phyloP scores from a whole-genome alignment of 1,140 invertebrate species.

The Euborellia annulipes region DNA sequence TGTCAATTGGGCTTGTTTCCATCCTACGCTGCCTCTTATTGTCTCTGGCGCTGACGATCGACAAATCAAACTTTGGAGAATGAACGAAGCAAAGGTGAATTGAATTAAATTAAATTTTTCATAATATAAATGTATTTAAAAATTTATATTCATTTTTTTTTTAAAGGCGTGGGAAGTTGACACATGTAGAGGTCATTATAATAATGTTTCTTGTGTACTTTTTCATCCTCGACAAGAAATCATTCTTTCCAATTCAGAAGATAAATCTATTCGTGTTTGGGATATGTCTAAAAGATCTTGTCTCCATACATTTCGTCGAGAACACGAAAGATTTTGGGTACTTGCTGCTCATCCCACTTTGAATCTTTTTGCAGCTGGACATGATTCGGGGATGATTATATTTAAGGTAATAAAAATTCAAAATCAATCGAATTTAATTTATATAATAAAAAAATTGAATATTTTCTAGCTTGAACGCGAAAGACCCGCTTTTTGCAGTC shows the following conservation, averaged over 20 bases:
- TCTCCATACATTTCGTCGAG: constrained; percentile 84
- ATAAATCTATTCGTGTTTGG: constrained; percentile 97
- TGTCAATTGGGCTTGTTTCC: constrained; percentile 97
- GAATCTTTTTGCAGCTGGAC: constrained; percentile 82
- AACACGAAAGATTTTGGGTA: constrained; percentile 96
- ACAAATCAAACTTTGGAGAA: constrained; percentile 95
- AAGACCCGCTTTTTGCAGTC: constrained; percentile 85
- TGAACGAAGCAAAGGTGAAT: constrained; percentile 83
- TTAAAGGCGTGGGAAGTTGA: constrained; percentile 93
- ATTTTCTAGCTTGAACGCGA: constrained; percentile 66
- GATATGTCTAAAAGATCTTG: constrained; percentile 97
- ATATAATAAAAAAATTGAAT: background rate
- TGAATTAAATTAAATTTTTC: background rate
- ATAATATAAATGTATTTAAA: constrained; percentile 2
- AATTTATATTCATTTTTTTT: background rate
- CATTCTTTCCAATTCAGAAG: constrained; percentile 94
- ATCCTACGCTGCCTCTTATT: constrained; percentile 86
- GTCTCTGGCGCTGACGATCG: constrained; percentile 96
- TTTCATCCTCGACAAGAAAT: constrained; percentile 96
- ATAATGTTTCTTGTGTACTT: constrained; percentile 95
- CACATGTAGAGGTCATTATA: constrained; percentile 96
- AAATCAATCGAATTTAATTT: background rate
- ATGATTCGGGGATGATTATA: constrained; percentile 84
- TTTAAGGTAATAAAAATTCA: constrained; percentile 34
- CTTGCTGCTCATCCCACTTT: constrained; percentile 76